Base-by-base conservation (phyloP, 2,113 vertebrate species). In the Dicrurus megarhynchus region DNA sequence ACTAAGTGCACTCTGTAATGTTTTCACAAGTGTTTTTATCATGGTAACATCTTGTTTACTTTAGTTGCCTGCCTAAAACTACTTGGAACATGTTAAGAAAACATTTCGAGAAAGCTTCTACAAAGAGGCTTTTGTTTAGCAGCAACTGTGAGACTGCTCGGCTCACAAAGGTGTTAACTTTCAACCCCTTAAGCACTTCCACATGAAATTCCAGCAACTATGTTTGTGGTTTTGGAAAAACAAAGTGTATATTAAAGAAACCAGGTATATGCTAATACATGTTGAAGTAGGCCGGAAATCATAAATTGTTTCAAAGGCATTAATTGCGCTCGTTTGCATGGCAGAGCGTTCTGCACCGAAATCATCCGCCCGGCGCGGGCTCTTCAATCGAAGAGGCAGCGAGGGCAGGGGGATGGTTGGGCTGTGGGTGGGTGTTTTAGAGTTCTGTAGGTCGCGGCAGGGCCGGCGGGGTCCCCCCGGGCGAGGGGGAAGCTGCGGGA, bases 21-120 rank as follows among this genome's bases (percentile, higher is more conserved):
- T 99, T 99, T 99, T 99, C 98, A 99, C 99, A 99, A 99, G 99
- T 99, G 99, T 99, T 99, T 99, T 99, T 99, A 99, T 99, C 99
- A 98, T 99, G 99, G 99, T 99, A 99, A 99, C 99, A 99, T 99
- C 99, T 99, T 99, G 99, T 99, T 99, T 99, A 99, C 99, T 99
- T 99, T 99, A 99, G 98, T 99, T 99, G 98, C 98, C 98, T 99
- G 99, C 99, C 99, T 99, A 99, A 98, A 99, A 99, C 99, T 99
- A 99, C 99, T 99, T 99, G 99, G 99, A 99, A 99, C 99, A 99
- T 98, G 99, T 99, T 99, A 99, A 99, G 98, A 99, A 99, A 99
- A 99, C 99, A 99, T 99, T 99, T 98, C 98, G 97, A 98, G 98
- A 98, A 99, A 98, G 98, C 98, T 98, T 98, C 96, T 98, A 99